Base-by-base conservation (phyloP, 2,113 vertebrate genomes). In the Ovis canadensis region DNA sequence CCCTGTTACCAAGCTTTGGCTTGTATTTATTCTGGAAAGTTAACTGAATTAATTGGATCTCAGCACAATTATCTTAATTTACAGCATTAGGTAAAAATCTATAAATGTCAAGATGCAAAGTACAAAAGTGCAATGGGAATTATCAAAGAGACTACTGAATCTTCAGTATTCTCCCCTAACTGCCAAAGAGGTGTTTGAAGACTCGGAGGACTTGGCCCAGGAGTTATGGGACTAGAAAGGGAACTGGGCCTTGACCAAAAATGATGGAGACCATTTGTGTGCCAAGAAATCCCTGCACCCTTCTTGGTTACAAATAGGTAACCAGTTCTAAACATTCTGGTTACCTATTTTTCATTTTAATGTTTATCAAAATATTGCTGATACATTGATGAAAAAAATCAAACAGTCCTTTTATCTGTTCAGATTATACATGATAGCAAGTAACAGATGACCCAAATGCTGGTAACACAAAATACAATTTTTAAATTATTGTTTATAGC, bases 41-140 rank as follows among this genome's bases (percentile, higher is more conserved):
- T 92, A 96, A 95, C 78, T 57, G 33, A 96, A 95, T 98, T 96
- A 97, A 98, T 97, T 52, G 62, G 95, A 93, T 97, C 88, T 31
- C 59, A 96, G 98, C 96, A 97, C 96, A 97, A 93, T 98, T 98
- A 98, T 97, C 98, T 98, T 98, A 96, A 98, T 98, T 98, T 98
- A 98, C 91, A 98, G 97, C 98, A 98, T 98, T 98, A 99, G 98
- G 97, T 97, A 96, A 99, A 98, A 98, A 98, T 99, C 98, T 98
- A 98, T 98, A 98, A 96, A 97, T 96, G 98, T 98, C 98, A 98
- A 97, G 96, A 96, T 84, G 92, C 59, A 82, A 98, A 96, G 95
- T 50, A 43, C 52, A 89, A 89, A 17, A 17, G 52, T 90, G 97
- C 87, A 95, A 77, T 6, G 3, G 67, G 95, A 55, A 84, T 0